A percentile compares a stretch with the other conserved stretches of the same genome.
Conservation (phyloP, 2,888 invertebrate species). For the Ecdyonurus torrentis region DNA sequence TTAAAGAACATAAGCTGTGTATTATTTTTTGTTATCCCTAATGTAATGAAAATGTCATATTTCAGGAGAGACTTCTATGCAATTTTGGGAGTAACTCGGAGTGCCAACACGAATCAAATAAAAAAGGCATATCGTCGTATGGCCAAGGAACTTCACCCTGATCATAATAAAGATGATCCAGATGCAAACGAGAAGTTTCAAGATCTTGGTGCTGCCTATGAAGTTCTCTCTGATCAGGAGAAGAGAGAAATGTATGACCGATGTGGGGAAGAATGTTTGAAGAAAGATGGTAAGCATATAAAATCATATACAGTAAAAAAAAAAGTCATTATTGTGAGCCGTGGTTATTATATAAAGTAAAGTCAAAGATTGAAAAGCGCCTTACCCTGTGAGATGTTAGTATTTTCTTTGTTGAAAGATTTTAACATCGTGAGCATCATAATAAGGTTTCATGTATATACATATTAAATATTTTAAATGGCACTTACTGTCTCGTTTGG, state of each 20-base stretch:
- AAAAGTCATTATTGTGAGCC: too few relatives aligned
- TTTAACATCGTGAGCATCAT: background rate
- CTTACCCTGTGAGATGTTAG: too few relatives aligned
- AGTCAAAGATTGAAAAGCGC: too few relatives aligned
- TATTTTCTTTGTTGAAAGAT: too few relatives aligned
- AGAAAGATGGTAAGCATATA: conserved; percentile 49
- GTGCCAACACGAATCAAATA: conserved; percentile 82
- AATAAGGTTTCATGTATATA: too few relatives aligned
- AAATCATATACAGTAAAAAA: too few relatives aligned
- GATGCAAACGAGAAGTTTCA: conserved; percentile 87
- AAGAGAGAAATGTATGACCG: conserved; percentile 88
- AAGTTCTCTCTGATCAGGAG: conserved; percentile 81
- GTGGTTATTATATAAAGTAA: too few relatives aligned
- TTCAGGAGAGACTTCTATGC: conserved; percentile 82
- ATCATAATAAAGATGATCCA: conserved; percentile 90
- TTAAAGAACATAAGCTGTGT: too few relatives aligned
- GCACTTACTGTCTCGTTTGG: too few relatives aligned
- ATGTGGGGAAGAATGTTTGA: conserved; percentile 93
- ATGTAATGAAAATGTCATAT: conserved; percentile 3
- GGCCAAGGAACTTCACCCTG: conserved; percentile 95
- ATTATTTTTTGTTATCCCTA: too few relatives aligned
- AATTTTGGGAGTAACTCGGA: conserved; percentile 70
- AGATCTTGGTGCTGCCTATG: conserved; percentile 91
- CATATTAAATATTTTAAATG: too few relatives aligned
- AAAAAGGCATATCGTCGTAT: conserved; percentile 93